A percentile compares a stretch with the other conserved stretches of the same genome.
Conservation (phyloP, 2,797 vertebrate species). For the Pelobates cultripes region DNA sequence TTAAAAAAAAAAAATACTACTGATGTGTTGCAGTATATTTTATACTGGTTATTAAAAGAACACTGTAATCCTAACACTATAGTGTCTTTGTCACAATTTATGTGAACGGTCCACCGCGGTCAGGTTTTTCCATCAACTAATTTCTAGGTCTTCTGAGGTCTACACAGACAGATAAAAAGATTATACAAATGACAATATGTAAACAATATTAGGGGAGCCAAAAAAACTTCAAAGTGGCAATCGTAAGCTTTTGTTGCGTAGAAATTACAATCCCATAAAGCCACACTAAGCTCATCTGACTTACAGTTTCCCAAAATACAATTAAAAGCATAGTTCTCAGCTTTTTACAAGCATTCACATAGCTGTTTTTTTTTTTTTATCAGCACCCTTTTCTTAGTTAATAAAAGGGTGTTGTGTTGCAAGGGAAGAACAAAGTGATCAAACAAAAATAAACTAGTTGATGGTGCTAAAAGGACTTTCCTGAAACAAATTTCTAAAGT, state of each 20-base stretch:
- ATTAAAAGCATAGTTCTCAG: constrained; percentile 12
- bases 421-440: no score
- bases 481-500: no score
- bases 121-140: no score
- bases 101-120: no score
- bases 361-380: background rate
- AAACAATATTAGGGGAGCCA: constrained; percentile 10
- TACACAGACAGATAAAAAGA: background rate
- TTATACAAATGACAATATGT: background rate
- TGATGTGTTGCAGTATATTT: no score
- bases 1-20: no score
- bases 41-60: no score
- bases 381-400: background rate
- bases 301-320: background rate
- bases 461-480: no score
- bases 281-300: background rate
- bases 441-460: no score
- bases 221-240: constrained; percentile 32
- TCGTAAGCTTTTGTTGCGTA: background rate
- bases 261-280: background rate
- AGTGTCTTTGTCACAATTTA: no score
- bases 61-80: no score
- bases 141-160: background rate
- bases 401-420: background rate
- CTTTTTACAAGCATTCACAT: constrained; percentile 33